These are phyloP conservation scores for Drosophila nigricruria DNA, from an alignment of 2,888 invertebrate species.

Conservation along the genomic window DNA sequence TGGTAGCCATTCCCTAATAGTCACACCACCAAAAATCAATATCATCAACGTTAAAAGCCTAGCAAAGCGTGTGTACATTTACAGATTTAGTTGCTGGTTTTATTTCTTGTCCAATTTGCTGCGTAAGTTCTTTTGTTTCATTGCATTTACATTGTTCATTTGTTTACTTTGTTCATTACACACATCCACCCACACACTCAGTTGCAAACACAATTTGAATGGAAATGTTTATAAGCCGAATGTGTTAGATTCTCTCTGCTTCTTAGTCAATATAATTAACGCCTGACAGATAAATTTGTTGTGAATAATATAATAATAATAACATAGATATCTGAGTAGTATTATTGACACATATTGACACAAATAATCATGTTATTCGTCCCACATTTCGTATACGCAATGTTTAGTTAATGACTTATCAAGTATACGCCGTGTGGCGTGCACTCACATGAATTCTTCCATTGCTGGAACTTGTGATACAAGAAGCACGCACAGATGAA, in stretches of 20 bases:
- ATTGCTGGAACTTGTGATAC: slow-evolving; percentile 88
- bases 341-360: not conserved
- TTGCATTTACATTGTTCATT: not conserved
- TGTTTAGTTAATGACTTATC: slow-evolving; percentile 7
- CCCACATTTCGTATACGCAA: slow-evolving; percentile 35
- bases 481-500: slow-evolving; percentile 88
- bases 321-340: too few relatives aligned
- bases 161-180: not conserved
- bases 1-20: slow-evolving; percentile 11
- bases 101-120: not conserved
- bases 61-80: not conserved
- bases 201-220: not conserved
- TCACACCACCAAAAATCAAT: slow-evolving; percentile 16
- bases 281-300: not conserved
- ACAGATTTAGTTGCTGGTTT: not conserved
- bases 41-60: slow-evolving; percentile 11
- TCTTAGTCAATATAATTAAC: not conserved
- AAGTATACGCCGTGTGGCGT: slow-evolving; percentile 43
- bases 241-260: not conserved
- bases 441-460: slow-evolving; percentile 88
- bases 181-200: too few relatives aligned
- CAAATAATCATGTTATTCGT: too few relatives aligned
- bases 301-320: too few relatives aligned
- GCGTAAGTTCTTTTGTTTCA: not conserved
- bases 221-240: not conserved